Evolutionary conservation across 2,113 vertebrate genomes (phyloP).

Genomic region (Gallinago media): DNA sequence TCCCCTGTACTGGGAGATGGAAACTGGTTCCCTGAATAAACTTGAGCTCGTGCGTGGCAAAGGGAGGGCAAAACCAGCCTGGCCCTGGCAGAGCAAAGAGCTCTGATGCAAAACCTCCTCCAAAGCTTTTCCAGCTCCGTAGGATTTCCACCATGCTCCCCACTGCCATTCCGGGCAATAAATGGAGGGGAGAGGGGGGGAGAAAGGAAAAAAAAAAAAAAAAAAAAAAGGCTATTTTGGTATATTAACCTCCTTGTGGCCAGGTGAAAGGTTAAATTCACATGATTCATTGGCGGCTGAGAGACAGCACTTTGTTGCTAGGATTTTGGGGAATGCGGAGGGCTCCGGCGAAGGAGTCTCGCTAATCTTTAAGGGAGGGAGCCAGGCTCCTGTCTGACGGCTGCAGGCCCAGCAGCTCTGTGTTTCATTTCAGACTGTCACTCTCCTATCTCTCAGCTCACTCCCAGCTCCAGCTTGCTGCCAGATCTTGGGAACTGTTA

Average conservation of each 20-base stretch:
- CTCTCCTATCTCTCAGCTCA: constrained; percentile 81
- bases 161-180: background rate
- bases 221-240: constrained; percentile 37
- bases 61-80: background rate
- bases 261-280: constrained; percentile 76
- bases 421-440: constrained; percentile 91
- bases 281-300: constrained; percentile 69
- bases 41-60: accelerated
- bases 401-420: constrained; percentile 85
- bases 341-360: constrained; percentile 83
- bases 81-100: background rate
- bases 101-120: background rate
- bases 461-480: constrained; percentile 65
- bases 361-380: constrained; percentile 85
- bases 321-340: constrained; percentile 84
- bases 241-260: constrained; percentile 62
- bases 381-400: constrained; percentile 89
- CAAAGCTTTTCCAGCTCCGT: background rate
- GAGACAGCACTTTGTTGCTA: constrained; percentile 79
- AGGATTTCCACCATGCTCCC: background rate
- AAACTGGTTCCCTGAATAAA: background rate
- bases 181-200: background rate
- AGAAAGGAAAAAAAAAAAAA: background rate
- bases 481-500: constrained; percentile 73
- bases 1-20: background rate